A percentile compares a stretch with the other conserved stretches of the same genome.
These are phyloP conservation scores for Amphibalanus amphitrite DNA, from an alignment of 1,140 invertebrate species.

Conservation along the genomic window DNA sequence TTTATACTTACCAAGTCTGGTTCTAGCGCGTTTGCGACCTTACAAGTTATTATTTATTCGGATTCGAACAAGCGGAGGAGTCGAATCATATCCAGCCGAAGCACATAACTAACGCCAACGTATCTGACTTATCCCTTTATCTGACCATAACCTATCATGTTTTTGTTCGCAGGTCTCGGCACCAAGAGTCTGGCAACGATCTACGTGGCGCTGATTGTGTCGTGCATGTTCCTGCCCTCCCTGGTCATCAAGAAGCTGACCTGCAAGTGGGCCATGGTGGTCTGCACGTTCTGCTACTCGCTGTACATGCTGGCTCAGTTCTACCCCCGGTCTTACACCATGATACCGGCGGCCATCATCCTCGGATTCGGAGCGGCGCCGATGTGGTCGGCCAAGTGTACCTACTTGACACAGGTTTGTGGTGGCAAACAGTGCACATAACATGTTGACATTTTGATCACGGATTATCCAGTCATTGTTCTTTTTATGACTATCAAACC, in stretches of 20 bases:
- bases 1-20: too few relatives aligned
- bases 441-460: too few relatives aligned
- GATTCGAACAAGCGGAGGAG: too few relatives aligned
- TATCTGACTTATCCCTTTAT: too few relatives aligned
- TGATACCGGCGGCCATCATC: conserved; percentile 75
- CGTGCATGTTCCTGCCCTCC: conserved; percentile 82
- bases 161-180: conserved; percentile 46
- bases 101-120: too few relatives aligned
- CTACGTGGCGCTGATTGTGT: conserved; percentile 72
- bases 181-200: conserved; percentile 67
- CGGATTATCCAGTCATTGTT: too few relatives aligned
- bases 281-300: conserved; percentile 79
- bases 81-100: too few relatives aligned
- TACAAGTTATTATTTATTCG: too few relatives aligned
- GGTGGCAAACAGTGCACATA: too few relatives aligned
- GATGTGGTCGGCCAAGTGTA: conserved; percentile 91
- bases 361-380: conserved; percentile 83
- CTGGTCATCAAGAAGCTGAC: conserved; percentile 73
- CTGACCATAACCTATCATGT: too few relatives aligned
- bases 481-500: too few relatives aligned
- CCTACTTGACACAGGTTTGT: conserved; percentile 81
- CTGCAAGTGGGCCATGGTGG: conserved; percentile 84
- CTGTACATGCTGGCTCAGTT: conserved; percentile 88
- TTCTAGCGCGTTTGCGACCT: too few relatives aligned
- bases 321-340: conserved; percentile 68